A percentile compares a stretch with the other conserved stretches of the same genome.
Conservation (phyloP, 2,888 invertebrate species). For the Stratiomys singularior region DNA sequence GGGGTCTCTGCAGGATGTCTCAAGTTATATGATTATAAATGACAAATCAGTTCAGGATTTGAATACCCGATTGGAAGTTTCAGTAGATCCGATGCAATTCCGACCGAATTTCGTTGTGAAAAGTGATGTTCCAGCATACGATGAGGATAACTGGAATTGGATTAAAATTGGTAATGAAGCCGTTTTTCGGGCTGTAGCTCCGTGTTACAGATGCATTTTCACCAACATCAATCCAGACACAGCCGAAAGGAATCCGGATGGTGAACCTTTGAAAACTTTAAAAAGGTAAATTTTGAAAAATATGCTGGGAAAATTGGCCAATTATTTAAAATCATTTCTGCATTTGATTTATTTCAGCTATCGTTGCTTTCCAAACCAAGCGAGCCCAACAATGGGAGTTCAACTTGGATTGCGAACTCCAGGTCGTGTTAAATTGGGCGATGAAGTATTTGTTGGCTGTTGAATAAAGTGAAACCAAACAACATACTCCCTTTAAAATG, state of each 20-base stretch:
- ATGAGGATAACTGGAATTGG: slow-evolving; percentile 79
- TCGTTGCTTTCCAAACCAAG: slow-evolving; percentile 11
- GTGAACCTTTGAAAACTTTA: slow-evolving; percentile 75
- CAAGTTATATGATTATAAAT: slow-evolving; percentile 75
- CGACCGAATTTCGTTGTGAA: slow-evolving; percentile 77
- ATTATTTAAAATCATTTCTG: not conserved
- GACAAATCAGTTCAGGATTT: slow-evolving; percentile 75
- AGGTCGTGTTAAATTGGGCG: slow-evolving; percentile 66
- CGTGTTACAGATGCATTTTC: slow-evolving; percentile 72
- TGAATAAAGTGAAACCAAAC: not conserved
- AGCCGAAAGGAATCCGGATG: slow-evolving; percentile 69
- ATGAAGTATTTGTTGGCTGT: slow-evolving; percentile 66
- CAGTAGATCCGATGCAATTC: slow-evolving; percentile 70
- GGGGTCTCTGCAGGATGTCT: slow-evolving; percentile 75
- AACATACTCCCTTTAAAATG: too few species aligned
- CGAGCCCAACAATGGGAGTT: slow-evolving; percentile 67
- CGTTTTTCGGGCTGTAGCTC: slow-evolving; percentile 56
- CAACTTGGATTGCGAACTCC: slow-evolving; percentile 66
- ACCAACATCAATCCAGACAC: slow-evolving; percentile 77
- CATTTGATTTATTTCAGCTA: slow-evolving; percentile 8
- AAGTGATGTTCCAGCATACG: slow-evolving; percentile 69
- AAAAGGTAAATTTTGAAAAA: slow-evolving; percentile 67
- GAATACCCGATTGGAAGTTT: slow-evolving; percentile 69
- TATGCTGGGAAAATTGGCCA: not conserved
- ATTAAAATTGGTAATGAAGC: slow-evolving; percentile 70